Evolutionary conservation across 2,888 invertebrate genomes (phyloP), one percentile per base, ranked within the genome.

Genomic region (Cinara cedri): DNA sequence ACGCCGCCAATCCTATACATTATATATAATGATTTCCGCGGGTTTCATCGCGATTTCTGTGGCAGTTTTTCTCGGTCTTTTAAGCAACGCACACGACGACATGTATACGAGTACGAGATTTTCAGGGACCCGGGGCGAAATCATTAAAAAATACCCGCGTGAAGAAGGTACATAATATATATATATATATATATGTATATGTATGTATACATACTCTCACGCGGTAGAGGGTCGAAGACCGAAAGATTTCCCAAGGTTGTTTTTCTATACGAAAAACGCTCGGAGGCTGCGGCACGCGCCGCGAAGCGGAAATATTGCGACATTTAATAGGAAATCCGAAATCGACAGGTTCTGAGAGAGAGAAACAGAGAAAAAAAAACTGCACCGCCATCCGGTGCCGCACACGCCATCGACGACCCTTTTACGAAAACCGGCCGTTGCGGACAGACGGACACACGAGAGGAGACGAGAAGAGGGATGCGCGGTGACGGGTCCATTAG

Each of bases 291-390:
- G 72, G 66, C 66, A 57, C 60, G 78, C 78, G 51, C 78, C n/a
- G 42, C 60, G 49, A 70, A 78, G 78, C 78, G 70, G 78, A 78
- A 78, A 78, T 42, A 78, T 78, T 70, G 51, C 70, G 70, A 70
- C 78, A 60, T 70, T 78, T 78, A 78, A 78, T 78, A 70, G 70
- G 60, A 78, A 78, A 78, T 62, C 34, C 46, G 24, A 49, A 60
- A 57, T 60, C 68, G 60, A 42, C 49, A 55, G 26, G 60, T 51
- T 44, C 19, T 42, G 16, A 42, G 51, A 24, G 55, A 55, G 1
- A 13, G 8, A 21, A 34, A 34, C 42, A 74, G 13, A 70, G 34
- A 16, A 54, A 21, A n/a, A 65, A 24, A 16, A 57, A 60, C 60
- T 62, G 49, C n/a, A 1, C 16, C 19, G 42, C 26, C 46, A 4